A percentile compares a stretch with the other conserved stretches of the same genome.
Conservation (phyloP, 2,888 invertebrate species). For the Tiliacea citrago region DNA sequence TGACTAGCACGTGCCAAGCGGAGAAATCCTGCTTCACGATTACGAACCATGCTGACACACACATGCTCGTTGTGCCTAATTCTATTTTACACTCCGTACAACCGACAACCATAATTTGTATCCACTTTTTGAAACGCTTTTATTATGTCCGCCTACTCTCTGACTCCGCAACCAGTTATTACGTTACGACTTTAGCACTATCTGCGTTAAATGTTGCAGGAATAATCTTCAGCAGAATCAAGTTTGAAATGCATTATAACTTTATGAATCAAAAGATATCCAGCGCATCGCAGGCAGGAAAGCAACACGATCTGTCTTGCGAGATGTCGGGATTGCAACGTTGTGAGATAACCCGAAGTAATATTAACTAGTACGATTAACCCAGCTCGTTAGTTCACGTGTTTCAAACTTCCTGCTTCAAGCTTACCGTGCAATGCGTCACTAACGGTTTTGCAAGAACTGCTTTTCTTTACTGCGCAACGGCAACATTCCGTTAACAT, state of each 20-base stretch:
- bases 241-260: slow-evolving; percentile 46
- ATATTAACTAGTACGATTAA: slow-evolving; percentile 76
- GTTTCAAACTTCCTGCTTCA: slow-evolving; percentile 78
- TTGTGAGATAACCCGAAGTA: slow-evolving; percentile 74
- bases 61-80: slow-evolving; percentile 63
- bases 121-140: slow-evolving; percentile 58
- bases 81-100: slow-evolving; percentile 63
- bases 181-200: slow-evolving; percentile 27
- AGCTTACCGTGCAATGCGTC: slow-evolving; percentile 72
- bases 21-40: slow-evolving; percentile 77
- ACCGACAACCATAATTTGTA: slow-evolving; percentile 66
- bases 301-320: slow-evolving; percentile 75
- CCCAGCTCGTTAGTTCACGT: slow-evolving; percentile 73
- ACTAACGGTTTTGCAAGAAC: slow-evolving; percentile 78
- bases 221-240: slow-evolving; percentile 20
- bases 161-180: slow-evolving; percentile 42
- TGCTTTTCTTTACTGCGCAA: slow-evolving; percentile 70
- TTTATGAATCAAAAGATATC: slow-evolving; percentile 66
- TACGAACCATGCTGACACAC: slow-evolving; percentile 68
- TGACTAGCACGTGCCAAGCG: slow-evolving; percentile 78
- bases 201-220: slow-evolving; percentile 11
- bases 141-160: slow-evolving; percentile 50
- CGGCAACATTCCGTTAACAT: slow-evolving; percentile 69
- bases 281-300: slow-evolving; percentile 66
- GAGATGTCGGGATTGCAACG: slow-evolving; percentile 72